These are phyloP conservation scores for Oligia latruncula DNA, from an alignment of 2,888 invertebrate genomes.

Conservation along the genomic window DNA sequence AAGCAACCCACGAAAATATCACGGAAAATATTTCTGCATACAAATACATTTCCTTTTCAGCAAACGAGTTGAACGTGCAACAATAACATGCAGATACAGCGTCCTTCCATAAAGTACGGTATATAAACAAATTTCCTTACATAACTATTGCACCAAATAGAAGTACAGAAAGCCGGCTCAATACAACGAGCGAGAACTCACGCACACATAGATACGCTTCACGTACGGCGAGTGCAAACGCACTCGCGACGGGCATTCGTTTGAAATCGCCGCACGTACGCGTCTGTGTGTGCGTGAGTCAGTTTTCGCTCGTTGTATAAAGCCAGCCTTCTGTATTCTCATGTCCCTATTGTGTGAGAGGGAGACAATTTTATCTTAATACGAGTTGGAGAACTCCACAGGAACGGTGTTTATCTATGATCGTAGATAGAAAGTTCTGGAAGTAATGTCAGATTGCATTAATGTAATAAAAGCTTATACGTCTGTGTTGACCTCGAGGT, in stretches of 20 bases:
- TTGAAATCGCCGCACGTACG: neutral
- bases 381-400: conserved; percentile 55
- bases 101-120: conserved; percentile 31
- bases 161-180: neutral
- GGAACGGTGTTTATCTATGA: conserved; percentile 57
- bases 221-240: neutral
- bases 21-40: conserved; percentile 34
- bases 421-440: conserved; percentile 56
- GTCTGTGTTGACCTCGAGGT: conserved; percentile 47
- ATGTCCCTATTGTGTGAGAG: conserved; percentile 28
- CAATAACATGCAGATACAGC: conserved; percentile 53
- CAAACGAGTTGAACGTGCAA: conserved; percentile 46
- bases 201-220: conserved; percentile 1
- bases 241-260: neutral
- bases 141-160: neutral
- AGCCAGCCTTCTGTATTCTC: neutral
- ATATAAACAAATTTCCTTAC: conserved; percentile 43
- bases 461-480: conserved; percentile 52
- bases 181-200: neutral
- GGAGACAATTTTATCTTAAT: conserved; percentile 61
- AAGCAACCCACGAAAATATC: neutral
- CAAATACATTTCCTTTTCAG: conserved; percentile 38
- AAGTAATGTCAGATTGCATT: conserved; percentile 56
- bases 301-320: fast-evolving
- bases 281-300: neutral